Evolutionary conservation across 1,140 invertebrate species (phyloP).

Genomic region (Tenebrio molitor): DNA sequence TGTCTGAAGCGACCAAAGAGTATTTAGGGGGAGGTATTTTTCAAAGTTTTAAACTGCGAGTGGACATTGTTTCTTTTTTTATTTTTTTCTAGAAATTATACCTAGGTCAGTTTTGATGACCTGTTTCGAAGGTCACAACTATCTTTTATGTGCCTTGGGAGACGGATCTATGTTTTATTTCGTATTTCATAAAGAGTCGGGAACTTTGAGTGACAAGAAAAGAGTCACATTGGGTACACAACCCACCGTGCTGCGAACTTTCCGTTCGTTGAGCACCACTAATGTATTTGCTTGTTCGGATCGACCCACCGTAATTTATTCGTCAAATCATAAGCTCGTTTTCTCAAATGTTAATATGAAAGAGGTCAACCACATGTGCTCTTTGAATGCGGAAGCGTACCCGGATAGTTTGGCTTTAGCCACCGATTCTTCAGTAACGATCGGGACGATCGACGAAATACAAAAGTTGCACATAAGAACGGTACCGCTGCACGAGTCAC

Average conservation of each 20-base stretch:
- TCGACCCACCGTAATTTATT: slow-evolving; percentile 98
- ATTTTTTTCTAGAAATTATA: slow-evolving; percentile 86
- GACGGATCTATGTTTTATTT: slow-evolving; percentile 99
- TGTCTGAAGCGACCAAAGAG: slow-evolving; percentile 87
- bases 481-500: slow-evolving; percentile 94
- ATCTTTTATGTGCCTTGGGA: slow-evolving; percentile 93
- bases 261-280: slow-evolving; percentile 90
- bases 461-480: slow-evolving; percentile 98
- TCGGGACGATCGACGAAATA: slow-evolving; percentile 99
- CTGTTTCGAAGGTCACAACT: slow-evolving; percentile 92
- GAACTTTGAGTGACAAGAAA: slow-evolving; percentile 85
- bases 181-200: slow-evolving; percentile 80
- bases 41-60: background rate
- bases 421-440: slow-evolving; percentile 93
- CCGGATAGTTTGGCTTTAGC: slow-evolving; percentile 95
- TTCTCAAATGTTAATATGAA: slow-evolving; percentile 99
- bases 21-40: slow-evolving; percentile 84
- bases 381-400: slow-evolving; percentile 94
- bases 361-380: slow-evolving; percentile 99
- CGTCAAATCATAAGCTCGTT: slow-evolving; percentile 98
- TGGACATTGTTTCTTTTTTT: slow-evolving; percentile 1
- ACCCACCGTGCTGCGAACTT: slow-evolving; percentile 93
- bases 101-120: slow-evolving; percentile 96
- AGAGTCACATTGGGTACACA: slow-evolving; percentile 97
- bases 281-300: slow-evolving; percentile 99